Evolutionary conservation across 2,888 invertebrate species (phyloP), one percentile per base, ranked within the genome.

Genomic region (Mimachlamys varia): DNA sequence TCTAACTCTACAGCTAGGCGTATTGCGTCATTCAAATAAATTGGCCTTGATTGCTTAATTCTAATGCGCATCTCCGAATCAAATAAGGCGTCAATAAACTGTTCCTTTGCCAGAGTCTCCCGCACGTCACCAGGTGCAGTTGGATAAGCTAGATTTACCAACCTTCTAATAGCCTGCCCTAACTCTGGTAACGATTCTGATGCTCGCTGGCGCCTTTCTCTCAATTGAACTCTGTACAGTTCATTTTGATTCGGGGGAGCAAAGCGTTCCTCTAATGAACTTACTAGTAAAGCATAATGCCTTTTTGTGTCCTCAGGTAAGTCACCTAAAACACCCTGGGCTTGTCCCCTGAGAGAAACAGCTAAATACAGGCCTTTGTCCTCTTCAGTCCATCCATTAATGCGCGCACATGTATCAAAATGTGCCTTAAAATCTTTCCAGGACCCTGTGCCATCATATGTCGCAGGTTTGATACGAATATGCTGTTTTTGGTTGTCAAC

Each of bases 381-480:
- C 0, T 90, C 49, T n/a, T 62, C 27, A n/a, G 12, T 88, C 90
- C 91, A 90, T 38, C 27, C 19, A 38, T 90, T 89, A 3, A 91
- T 27, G 19, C 22, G 38, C 37, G 91, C 89, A 88, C 87, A 53
- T 15, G 87, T 53, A 15, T 89, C 89, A 88, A 90, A 91, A 89
- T 91, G 91, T 50, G 89, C 89, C 50, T 90, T 89, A n/a, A 89
- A 91, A 58, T 91, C 91, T 4, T 55, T 44, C 91, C 89, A 90
- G 4, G 38, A n/a, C 1, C 27, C 33, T 7, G 37, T 55, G 0
- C 91, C 91, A 44, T 91, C 90, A 91, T 58, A 91, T 22, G 91
- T 91, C n/a, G 89, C 90, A 49, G 88, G 62, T 38, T 91, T 91
- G 15, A 89, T 76, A 62, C 62, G 62, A 7, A 22, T n/a, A n/a